Percentiles rank a stretch among this genome's conserved stretches.
Conservation (phyloP, 2,113 vertebrate genomes). For the Ceyx cyanopectus region DNA sequence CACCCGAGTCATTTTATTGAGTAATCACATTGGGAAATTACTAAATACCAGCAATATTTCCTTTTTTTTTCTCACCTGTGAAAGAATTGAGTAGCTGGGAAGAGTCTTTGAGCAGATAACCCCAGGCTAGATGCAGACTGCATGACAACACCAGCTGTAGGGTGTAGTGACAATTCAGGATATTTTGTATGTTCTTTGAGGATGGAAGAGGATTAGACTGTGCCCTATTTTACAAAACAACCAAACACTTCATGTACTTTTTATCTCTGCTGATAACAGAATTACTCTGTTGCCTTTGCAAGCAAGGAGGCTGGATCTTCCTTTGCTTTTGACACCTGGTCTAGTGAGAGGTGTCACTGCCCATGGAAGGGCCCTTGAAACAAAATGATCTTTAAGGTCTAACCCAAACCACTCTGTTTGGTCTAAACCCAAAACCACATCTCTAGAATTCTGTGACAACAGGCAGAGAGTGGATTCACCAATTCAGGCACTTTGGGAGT, state of each 20-base stretch:
- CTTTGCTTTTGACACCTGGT: neutral
- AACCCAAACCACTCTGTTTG: neutral
- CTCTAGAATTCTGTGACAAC: neutral
- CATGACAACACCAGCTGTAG: neutral
- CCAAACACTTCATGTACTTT: neutral
- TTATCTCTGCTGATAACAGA: neutral
- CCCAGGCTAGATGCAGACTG: neutral
- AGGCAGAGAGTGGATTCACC: neutral
- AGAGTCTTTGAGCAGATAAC: neutral
- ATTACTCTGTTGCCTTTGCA: neutral
- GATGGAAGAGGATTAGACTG: neutral
- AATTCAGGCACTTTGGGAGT: neutral
- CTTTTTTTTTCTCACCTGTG: neutral
- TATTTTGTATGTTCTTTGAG: neutral
- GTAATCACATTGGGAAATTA: neutral
- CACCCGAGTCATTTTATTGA: neutral
- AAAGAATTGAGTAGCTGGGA: neutral
- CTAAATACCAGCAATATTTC: neutral
- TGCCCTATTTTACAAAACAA: neutral
- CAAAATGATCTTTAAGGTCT: neutral
- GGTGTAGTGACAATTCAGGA: neutral
- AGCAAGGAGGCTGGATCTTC: neutral
- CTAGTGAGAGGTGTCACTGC: neutral
- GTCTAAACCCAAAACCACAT: no score
- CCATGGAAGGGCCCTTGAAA: neutral